Evolutionary conservation across 2,797 vertebrate genomes (phyloP).

Genomic region (Miichthys miiuy): DNA sequence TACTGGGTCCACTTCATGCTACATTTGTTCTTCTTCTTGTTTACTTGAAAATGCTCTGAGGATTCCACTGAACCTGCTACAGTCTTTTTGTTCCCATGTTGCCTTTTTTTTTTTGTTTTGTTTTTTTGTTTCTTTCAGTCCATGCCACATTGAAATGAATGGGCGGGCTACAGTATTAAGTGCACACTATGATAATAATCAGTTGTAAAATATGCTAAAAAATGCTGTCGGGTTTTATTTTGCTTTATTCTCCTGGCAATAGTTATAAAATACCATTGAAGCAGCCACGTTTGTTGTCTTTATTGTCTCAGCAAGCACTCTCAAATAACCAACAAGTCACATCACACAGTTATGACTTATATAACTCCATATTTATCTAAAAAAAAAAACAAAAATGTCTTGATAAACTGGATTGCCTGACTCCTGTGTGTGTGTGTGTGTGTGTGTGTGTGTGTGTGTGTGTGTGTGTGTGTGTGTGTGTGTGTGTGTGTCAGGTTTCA

Average conservation of each 20-base stretch:
- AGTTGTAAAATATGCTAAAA: slow-evolving; percentile 54
- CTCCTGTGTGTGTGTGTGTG: background rate
- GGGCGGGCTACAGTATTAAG: slow-evolving; percentile 80
- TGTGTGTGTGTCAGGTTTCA: background rate
- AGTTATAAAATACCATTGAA: slow-evolving; percentile 71
- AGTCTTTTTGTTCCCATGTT: slow-evolving; percentile 56
- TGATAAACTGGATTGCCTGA: background rate
- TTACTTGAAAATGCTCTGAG: slow-evolving; percentile 78
- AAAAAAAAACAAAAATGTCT: background rate
- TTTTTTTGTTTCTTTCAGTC: slow-evolving; percentile 11
- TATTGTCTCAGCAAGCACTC: background rate
- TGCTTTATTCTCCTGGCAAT: slow-evolving; percentile 64
- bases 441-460: background rate
- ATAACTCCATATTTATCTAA: no score
- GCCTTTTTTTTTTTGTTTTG: slow-evolving; percentile 44
- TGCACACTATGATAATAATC: slow-evolving; percentile 74
- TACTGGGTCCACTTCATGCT: slow-evolving; percentile 54
- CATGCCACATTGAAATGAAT: slow-evolving; percentile 33
- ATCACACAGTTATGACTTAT: background rate
- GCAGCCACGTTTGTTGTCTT: slow-evolving; percentile 32
- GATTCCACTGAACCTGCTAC: slow-evolving; percentile 70
- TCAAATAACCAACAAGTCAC: background rate
- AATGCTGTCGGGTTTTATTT: slow-evolving; percentile 63
- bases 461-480: no score
- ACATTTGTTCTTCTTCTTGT: slow-evolving; percentile 53